Evolutionary conservation across 2,888 invertebrate genomes (phyloP).

Genomic region (Spisula solida): DNA sequence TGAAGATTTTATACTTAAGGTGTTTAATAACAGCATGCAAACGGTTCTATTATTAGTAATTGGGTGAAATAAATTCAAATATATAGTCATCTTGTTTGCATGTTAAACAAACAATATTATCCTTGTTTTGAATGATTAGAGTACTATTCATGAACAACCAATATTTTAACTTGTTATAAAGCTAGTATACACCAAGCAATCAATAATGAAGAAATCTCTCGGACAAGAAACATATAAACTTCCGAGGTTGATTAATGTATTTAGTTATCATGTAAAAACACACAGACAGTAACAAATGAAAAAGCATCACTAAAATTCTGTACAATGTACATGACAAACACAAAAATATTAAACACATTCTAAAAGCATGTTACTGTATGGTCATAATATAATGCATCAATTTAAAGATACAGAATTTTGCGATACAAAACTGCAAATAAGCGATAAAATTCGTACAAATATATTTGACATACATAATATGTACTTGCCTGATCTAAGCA

Average conservation of each 20-base stretch:
- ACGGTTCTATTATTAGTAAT: too few species aligned
- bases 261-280: background rate
- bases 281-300: background rate
- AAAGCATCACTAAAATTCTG: background rate
- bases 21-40: too few species aligned
- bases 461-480: background rate
- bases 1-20: too few species aligned
- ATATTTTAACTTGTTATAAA: background rate
- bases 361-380: background rate
- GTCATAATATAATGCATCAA: background rate
- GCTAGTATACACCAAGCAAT: background rate
- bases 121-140: too few species aligned
- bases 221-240: constrained; percentile 23
- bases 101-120: too few species aligned
- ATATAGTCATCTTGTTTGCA: too few species aligned
- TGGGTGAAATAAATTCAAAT: too few species aligned
- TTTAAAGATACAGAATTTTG: background rate
- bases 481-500: background rate
- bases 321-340: background rate
- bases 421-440: background rate
- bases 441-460: background rate
- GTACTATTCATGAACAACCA: background rate
- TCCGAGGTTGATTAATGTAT: constrained; percentile 5
- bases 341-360: background rate
- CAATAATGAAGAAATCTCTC: background rate